Base-by-base conservation (phyloP, 2,888 invertebrate genomes). In the Schrankia costaestrigalis region DNA sequence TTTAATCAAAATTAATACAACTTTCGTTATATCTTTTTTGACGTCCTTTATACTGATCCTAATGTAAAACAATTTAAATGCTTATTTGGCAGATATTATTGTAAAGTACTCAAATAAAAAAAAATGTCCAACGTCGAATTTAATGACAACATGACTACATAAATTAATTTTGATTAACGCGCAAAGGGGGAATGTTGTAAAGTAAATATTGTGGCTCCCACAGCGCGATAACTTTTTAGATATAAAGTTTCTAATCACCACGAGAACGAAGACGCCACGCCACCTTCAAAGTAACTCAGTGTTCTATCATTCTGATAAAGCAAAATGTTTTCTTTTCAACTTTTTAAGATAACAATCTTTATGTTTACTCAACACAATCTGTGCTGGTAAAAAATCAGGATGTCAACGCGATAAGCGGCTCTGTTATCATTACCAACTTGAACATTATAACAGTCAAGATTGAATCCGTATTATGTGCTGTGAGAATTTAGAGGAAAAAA, bases 351-450 rank as follows among this genome's bases (percentile, higher is more conserved):
- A 84, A 80, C 61, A 59, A 64, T 63, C 54, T 59, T n/a, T 40
- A 33, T 81, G 78, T 83, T 83, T 77, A 75, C 60, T 54, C 66
- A 53, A 75, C 71, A 67, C 73, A 75, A 78, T 76, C 75, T 72
- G 51, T 70, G 68, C 56, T 57, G 27, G 63, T 70, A 71, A 78
- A 76, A 78, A 78, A 78, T 78, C 74, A 78, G 81, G 78, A 82
- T 79, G 78, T 73, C 65, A 56, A 41, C 42, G 44, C 54, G 80
- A 79, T 78, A 81, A 70, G 34, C 39, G 45, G 32, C 44, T 41
- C 41, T 48, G 52, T 67, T 71, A 67, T 71, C 71, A 62, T 45
- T n/a, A 30, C 9, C 23, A 31, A 26, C 26, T 39, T 45, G 45
- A 53, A 53, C 30, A 43, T 35, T 48, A 41, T 43, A 36, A 52